These are phyloP conservation scores for Dendrocincla tyrannina DNA, from an alignment of 2,797 vertebrate genomes.

Conservation along the genomic window DNA sequence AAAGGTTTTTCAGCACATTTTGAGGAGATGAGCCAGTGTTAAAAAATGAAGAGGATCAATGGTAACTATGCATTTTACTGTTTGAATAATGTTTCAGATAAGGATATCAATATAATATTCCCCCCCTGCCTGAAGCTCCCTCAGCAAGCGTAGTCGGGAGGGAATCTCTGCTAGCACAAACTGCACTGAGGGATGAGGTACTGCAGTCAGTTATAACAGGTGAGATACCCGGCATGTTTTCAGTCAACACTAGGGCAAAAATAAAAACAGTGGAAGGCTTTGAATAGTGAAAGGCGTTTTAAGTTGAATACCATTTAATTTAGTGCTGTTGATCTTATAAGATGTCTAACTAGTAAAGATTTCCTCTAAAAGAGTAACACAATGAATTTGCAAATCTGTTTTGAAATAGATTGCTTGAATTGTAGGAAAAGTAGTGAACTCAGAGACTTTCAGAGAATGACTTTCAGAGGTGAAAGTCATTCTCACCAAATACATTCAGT, in stretches of 20 bases:
- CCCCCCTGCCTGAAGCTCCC: rapidly evolving
- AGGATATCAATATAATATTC: background rate
- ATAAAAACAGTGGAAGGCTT: background rate
- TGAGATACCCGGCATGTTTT: background rate
- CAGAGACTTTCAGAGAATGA: no score
- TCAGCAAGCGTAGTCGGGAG: background rate
- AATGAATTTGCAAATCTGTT: background rate
- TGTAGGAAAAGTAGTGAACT: background rate
- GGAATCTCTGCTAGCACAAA: background rate
- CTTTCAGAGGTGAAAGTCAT: background rate
- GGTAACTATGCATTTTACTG: background rate
- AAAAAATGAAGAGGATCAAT: background rate
- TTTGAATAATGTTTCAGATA: background rate
- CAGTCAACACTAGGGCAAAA: background rate
- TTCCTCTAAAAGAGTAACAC: background rate
- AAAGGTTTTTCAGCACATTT: background rate
- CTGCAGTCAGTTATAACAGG: background rate
- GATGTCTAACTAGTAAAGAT: background rate
- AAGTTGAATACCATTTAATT: background rate
- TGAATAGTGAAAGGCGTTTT: background rate
- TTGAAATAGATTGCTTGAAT: background rate
- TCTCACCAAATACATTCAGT: background rate
- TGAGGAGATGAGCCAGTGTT: background rate
- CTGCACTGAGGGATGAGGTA: background rate
- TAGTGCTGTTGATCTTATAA: background rate